Evolutionary conservation across 1,140 invertebrate species (phyloP).

Genomic region (Drosophila ficusphila): DNA sequence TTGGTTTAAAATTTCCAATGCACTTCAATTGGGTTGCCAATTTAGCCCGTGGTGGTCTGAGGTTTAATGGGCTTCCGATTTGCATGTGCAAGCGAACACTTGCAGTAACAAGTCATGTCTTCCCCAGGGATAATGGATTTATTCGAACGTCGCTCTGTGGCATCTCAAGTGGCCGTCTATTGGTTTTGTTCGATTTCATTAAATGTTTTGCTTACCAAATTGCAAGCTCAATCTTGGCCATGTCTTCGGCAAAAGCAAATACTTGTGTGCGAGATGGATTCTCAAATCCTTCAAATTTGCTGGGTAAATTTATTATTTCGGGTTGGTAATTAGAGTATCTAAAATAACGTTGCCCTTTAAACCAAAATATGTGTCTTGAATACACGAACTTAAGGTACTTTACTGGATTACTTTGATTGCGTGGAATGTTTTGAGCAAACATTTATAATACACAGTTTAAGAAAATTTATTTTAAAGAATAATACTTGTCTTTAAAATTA

Average conservation of each 20-base stretch:
- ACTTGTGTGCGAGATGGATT: neutral
- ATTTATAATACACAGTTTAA: neutral
- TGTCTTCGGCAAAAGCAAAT: neutral
- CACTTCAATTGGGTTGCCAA: conserved; percentile 48
- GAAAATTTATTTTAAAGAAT: neutral
- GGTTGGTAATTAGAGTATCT: neutral
- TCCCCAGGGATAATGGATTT: neutral
- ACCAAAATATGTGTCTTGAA: neutral
- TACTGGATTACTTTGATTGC: neutral
- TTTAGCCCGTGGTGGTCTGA: conserved; percentile 72
- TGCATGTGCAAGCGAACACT: conserved; percentile 16
- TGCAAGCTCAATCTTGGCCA: neutral
- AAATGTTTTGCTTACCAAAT: conserved; percentile 16
- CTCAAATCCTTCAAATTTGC: conserved; percentile 3
- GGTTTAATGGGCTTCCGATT: conserved; percentile 72
- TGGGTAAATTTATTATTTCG: conserved; percentile 2
- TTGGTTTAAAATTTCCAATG: conserved; percentile 80
- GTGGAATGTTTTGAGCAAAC: neutral
- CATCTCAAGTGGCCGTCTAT: conserved; percentile 2
- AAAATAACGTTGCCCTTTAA: neutral
- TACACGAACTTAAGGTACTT: no score
- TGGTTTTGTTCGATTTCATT: conserved; percentile 14
- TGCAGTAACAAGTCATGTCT: conserved; percentile 2
- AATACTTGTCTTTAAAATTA: neutral
- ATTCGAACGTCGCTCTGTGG: neutral